A percentile compares a stretch with the other conserved stretches of the same genome.
Evolutionary conservation across 2,113 vertebrate genomes (phyloP).

Genomic region (Notothenia rossii): DNA sequence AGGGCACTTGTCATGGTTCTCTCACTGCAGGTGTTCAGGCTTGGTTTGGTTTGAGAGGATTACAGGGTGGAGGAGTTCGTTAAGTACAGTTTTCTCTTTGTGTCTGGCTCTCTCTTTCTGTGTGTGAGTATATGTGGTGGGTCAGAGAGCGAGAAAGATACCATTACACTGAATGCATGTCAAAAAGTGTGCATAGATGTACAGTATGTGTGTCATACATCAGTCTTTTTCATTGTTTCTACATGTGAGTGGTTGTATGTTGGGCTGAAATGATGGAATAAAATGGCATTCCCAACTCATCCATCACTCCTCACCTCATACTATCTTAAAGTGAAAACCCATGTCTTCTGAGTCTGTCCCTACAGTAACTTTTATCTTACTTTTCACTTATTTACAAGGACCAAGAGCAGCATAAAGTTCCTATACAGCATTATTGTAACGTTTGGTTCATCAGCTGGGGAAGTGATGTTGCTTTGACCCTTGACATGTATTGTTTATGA

Average conservation of each 20-base stretch:
- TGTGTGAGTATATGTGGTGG: constrained; percentile 14
- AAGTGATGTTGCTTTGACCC: constrained; percentile 23
- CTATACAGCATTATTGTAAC: constrained; percentile 2
- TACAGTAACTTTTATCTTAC: constrained; percentile 5
- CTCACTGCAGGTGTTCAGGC: constrained; percentile 60
- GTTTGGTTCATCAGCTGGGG: constrained; percentile 15
- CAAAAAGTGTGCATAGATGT: not conserved
- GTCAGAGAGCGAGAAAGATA: constrained; percentile 6
- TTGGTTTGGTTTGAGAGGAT: constrained; percentile 60
- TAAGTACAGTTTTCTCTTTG: constrained; percentile 64
- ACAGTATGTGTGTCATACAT: not conserved
- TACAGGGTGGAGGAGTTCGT: constrained; percentile 59
- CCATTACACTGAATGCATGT: constrained; percentile 10
- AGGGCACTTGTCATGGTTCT: constrained; percentile 49
- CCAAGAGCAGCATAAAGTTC: not conserved
- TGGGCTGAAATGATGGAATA: constrained; percentile 13
- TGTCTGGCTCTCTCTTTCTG: constrained; percentile 47
- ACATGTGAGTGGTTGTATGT: not conserved
- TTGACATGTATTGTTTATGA: constrained; percentile 30
- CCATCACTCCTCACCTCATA: constrained; percentile 36
- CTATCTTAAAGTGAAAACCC: constrained; percentile 30
- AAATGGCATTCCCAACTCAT: constrained; percentile 27
- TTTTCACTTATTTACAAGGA: constrained; percentile 4
- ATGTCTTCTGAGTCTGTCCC: constrained; percentile 3
- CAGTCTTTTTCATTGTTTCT: not conserved